Percentiles rank a stretch among this genome's conserved stretches.
Conservation (phyloP, 2,797 vertebrate genomes). For the Melanotaenia maccullochi region DNA sequence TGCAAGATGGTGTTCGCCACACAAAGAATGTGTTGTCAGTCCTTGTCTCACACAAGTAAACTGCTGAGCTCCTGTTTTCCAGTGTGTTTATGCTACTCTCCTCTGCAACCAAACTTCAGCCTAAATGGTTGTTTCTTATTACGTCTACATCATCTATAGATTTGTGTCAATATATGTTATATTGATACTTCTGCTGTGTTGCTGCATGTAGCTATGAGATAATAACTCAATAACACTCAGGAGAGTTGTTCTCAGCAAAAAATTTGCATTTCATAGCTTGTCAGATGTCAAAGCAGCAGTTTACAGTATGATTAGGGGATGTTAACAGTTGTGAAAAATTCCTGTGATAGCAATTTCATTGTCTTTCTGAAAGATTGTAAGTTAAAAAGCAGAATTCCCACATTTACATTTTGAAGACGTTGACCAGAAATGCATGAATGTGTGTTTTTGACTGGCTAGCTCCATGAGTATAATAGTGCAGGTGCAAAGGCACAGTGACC, state of each 20-base stretch:
- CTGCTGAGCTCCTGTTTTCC: neutral
- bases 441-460: neutral
- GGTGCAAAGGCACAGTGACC: neutral
- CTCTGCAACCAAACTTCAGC: neutral
- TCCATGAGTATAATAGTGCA: neutral
- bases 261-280: conserved; percentile 10
- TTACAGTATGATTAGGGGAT: neutral
- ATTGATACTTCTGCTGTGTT: conserved; percentile 1
- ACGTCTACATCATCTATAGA: neutral
- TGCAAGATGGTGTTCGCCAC: neutral
- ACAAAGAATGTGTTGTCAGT: neutral
- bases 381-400: conserved; percentile 1
- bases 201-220: neutral
- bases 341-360: conserved; percentile 7
- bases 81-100: neutral
- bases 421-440: neutral
- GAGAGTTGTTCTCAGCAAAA: neutral
- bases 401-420: neutral
- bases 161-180: neutral
- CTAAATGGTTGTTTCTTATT: neutral
- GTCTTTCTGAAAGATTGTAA: neutral
- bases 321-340: neutral
- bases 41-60: neutral
- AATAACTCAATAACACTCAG: neutral
- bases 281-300: neutral